A percentile compares a stretch with the other conserved stretches of the same genome.
Evolutionary conservation across 2,888 invertebrate species (phyloP).

Genomic region (Geophilus truncorum): DNA sequence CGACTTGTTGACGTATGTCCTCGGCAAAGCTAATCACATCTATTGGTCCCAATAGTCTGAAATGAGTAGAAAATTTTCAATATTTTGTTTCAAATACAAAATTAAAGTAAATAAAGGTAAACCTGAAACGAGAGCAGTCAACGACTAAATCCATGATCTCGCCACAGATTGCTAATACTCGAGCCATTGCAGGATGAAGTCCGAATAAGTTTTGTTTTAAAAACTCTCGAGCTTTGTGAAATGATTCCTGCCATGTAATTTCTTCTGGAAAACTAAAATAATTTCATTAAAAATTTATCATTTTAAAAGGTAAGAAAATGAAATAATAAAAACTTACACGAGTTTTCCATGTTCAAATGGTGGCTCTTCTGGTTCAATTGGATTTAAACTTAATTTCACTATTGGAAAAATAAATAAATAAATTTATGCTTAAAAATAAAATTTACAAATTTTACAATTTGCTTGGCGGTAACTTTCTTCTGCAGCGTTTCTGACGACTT

Average conservation of each 20-base stretch:
- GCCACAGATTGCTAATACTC: neutral
- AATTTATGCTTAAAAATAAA: no score
- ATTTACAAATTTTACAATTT: neutral
- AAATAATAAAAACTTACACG: slow-evolving; percentile 20
- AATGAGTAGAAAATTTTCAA: no score
- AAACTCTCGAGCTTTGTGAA: neutral
- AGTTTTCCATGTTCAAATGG: slow-evolving; percentile 4
- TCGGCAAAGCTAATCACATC: neutral
- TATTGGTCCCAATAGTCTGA: no score
- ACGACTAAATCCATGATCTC: neutral
- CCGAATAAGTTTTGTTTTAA: neutral
- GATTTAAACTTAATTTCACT: slow-evolving; percentile 9
- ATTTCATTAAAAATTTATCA: neutral
- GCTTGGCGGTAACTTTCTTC: neutral
- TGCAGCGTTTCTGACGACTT: neutral
- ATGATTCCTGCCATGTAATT: neutral
- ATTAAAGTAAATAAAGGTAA: neutral
- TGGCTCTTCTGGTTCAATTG: neutral
- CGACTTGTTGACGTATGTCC: neutral
- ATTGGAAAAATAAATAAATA: no score
- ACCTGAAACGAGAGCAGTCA: neutral
- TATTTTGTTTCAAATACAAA: neutral
- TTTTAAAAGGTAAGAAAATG: neutral
- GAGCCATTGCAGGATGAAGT: neutral
- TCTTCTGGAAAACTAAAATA: neutral